Evolutionary conservation across 2,797 vertebrate species (phyloP), one percentile per base, ranked within the genome.

Genomic region (Alcedo quadribrachys): DNA sequence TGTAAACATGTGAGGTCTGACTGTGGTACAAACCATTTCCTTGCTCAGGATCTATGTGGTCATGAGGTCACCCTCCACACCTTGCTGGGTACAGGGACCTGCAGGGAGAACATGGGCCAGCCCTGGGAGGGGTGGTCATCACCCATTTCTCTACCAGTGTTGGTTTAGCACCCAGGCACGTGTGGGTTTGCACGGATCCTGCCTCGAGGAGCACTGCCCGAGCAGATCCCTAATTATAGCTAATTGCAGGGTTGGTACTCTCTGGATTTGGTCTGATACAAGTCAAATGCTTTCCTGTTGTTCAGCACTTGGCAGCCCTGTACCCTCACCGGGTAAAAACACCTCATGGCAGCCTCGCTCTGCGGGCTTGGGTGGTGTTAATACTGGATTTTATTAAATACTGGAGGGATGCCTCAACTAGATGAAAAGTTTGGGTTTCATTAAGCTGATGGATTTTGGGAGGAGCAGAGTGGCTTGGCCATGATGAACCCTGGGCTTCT

Each of bases 41-140:
- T 79, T 24, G 74, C 75, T 96, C 80, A 62, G 76, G 85, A 81
- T 87, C 78, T 83, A 88, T 32, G 85, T 70, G 77, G 86, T 96
- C 90, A 51, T 5, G 27, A 67, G n/a, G 33, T 32, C 12, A 43
- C 27, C 7, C 73, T 28, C 61, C 37, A 46, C 45, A 35, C 10
- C 63, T 61, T 2, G 2, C 89, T 33, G 17, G 43, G 55, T 22
- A 63, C n/a, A 63, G 45, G 87, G 75, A 61, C 54, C 42, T 1
- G 5, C 22, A 8, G 21, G 10, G 65, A 82, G 30, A 48, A 12
- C 9, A 5, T 3, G 15, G 30, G 19, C 9, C 51, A 32, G 6
- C 33, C 42, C 62, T 14, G 12, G 43, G 27, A 45, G 76, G 37
- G 37, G 32, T 3, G 30, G 9, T 14, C 27, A 7, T 20, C 43